A percentile compares a stretch with the other conserved stretches of the same genome.
Evolutionary conservation across 2,113 vertebrate genomes (phyloP).

Genomic region (Mus spicilegus): DNA sequence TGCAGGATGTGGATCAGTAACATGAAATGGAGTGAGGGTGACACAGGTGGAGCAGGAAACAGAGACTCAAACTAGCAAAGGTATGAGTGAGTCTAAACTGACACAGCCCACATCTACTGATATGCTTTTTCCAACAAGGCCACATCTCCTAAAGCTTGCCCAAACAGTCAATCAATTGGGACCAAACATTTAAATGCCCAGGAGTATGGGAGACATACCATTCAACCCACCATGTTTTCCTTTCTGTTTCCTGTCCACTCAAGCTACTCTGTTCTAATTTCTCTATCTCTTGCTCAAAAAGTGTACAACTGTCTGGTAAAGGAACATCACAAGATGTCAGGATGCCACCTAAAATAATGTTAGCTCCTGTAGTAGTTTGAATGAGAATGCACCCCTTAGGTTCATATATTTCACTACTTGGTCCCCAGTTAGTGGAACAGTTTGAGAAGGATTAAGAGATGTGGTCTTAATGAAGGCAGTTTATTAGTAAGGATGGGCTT

Average conservation of each 20-base stretch:
- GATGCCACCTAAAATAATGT: not conserved
- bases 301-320: not conserved
- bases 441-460: not conserved
- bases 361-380: not conserved
- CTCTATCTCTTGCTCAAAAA: not conserved
- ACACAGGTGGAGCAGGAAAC: not conserved
- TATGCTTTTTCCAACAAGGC: not conserved
- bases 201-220: not conserved
- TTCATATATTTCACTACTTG: not conserved
- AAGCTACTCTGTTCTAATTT: not conserved
- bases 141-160: not conserved
- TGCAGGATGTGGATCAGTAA: not conserved
- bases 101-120: not conserved
- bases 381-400: not conserved
- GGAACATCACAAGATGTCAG: too few species aligned
- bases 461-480: not conserved
- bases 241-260: not conserved
- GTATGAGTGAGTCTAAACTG: not conserved
- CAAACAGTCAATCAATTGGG: not conserved
- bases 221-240: not conserved
- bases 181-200: not conserved
- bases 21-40: not conserved
- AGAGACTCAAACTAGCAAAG: not conserved
- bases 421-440: too few species aligned
- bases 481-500: not conserved